These are phyloP conservation scores for Jacana jacana DNA, from an alignment of 2,113 vertebrate genomes.

Conservation along the genomic window DNA sequence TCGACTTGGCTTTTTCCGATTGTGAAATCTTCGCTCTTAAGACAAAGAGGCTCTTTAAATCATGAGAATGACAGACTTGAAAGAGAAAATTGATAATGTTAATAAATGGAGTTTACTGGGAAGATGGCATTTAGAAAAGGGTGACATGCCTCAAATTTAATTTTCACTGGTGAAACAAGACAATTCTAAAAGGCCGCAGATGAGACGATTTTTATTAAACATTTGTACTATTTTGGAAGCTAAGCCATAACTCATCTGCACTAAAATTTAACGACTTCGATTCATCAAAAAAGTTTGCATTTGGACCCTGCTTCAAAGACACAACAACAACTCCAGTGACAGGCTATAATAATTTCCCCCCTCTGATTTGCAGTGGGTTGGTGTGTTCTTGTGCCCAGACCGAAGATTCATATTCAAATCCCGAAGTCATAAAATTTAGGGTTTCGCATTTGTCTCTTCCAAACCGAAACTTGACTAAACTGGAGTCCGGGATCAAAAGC, in stretches of 20 bases:
- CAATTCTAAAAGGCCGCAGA: slow-evolving; percentile 24
- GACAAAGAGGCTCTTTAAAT: not conserved
- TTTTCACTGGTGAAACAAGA: slow-evolving; percentile 38
- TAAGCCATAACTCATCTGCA: slow-evolving; percentile 39
- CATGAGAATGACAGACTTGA: not conserved
- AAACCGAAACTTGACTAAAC: slow-evolving; percentile 36
- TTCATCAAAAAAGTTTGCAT: slow-evolving; percentile 49
- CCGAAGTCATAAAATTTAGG: slow-evolving; percentile 11
- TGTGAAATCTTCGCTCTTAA: slow-evolving; percentile 10
- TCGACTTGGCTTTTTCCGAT: not conserved
- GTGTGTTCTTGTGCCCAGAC: slow-evolving; percentile 53
- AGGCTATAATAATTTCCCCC: slow-evolving; percentile 16
- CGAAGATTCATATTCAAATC: slow-evolving; percentile 1
- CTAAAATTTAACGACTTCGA: slow-evolving; percentile 59
- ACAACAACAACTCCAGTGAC: not conserved
- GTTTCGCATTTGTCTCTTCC: slow-evolving; percentile 5
- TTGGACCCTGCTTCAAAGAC: slow-evolving; percentile 56
- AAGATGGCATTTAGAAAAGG: slow-evolving; percentile 25
- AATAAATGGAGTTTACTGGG: not conserved
- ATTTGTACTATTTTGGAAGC: slow-evolving; percentile 35
- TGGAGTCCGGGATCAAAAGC: slow-evolving; percentile 30
- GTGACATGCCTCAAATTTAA: slow-evolving; percentile 1
- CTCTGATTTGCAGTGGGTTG: slow-evolving; percentile 15
- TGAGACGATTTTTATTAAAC: slow-evolving; percentile 37
- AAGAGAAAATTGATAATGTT: slow-evolving; percentile 17